Percentiles rank a stretch among this genome's conserved stretches.
Evolutionary conservation across 2,888 invertebrate genomes (phyloP).

Genomic region (Ichneumoninae sp.): DNA sequence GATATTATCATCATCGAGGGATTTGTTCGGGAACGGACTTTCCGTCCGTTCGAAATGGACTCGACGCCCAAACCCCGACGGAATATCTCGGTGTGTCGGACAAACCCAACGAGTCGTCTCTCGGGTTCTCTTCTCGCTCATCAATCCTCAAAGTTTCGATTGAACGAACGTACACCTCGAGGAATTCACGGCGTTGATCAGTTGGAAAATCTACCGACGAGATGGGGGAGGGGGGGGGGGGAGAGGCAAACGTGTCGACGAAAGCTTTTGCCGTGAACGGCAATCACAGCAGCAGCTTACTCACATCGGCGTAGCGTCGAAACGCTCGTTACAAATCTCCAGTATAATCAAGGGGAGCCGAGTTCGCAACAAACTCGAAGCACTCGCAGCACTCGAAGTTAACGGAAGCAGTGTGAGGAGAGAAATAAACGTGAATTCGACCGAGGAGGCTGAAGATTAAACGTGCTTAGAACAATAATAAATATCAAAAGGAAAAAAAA

Average conservation of each 20-base stretch:
- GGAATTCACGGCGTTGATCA: background rate
- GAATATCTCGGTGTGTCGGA: background rate
- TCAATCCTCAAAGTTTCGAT: conserved; percentile 1
- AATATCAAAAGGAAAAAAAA: conserved; percentile 18
- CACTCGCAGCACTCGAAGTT: conserved; percentile 6
- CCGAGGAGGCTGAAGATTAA: conserved; percentile 18
- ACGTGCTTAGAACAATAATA: conserved; percentile 62
- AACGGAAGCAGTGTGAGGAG: background rate
- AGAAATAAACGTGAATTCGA: conserved; percentile 18
- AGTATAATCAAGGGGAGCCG: background rate
- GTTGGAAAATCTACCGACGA: background rate
- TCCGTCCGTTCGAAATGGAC: conserved; percentile 4
- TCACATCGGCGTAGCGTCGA: background rate
- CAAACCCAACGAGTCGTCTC: background rate
- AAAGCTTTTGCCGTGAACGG: conserved; percentile 6
- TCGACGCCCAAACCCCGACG: background rate
- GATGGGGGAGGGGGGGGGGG: background rate
- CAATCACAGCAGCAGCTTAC: conserved; percentile 14
- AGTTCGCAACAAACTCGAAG: background rate
- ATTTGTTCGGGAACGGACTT: background rate
- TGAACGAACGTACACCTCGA: background rate
- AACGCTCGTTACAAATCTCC: background rate
- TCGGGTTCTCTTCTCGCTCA: conserved; percentile 4
- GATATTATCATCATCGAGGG: conserved; percentile 11
- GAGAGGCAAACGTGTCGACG: background rate